Evolutionary conservation across 2,888 invertebrate genomes (phyloP), one percentile per base, ranked within the genome.

Genomic region (Drosophila anomelani): DNA sequence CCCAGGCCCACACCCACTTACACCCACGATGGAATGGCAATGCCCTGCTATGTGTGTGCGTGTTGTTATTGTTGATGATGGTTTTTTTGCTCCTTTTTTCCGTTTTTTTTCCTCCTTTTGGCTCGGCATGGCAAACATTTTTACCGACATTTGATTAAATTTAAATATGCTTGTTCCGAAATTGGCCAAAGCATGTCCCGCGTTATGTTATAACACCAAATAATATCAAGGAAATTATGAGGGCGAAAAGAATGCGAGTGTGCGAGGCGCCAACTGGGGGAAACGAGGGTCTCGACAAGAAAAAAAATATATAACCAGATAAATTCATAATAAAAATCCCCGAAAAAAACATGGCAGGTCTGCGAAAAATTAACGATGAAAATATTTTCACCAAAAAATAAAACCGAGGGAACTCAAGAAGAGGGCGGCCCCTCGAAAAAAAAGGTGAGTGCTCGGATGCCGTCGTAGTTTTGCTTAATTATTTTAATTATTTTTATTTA

Each of bases 81-180:
- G 61, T 74, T 66, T 76, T 76, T 59, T 51, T 32, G 32, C 20
- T 55, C 15, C 23, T 36, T 54, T 54, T 68, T 49, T 39, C 32
- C 29, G 3, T 46, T n/a, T 47, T 75, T 75, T 46, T 67, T 36
- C 64, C 29, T 29, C 47, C 29, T n/a, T 36, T 38, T 49, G 66
- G 73, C 75, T 70, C 73, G 80, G 80, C 75, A 80, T 75, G 75
- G 77, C 75, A 83, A 85, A 77, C 86, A 85, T 85, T 85, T 87
- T 85, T 85, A 85, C 87, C 80, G 80, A 82, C 80, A 87, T 84
- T 85, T 85, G 85, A 88, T 85, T 84, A 85, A 85, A 85, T 88
- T 85, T 88, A 85, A 88, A 85, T 88, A 85, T 88, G 70, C 83
- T 78, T 78, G 83, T 81, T 81, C 68, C 66, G 77, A 88, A 79